A percentile compares a stretch with the other conserved stretches of the same genome.
These are phyloP conservation scores for Balaenoptera acutorostrata DNA, from an alignment of 2,113 vertebrate genomes.

Conservation along the genomic window DNA sequence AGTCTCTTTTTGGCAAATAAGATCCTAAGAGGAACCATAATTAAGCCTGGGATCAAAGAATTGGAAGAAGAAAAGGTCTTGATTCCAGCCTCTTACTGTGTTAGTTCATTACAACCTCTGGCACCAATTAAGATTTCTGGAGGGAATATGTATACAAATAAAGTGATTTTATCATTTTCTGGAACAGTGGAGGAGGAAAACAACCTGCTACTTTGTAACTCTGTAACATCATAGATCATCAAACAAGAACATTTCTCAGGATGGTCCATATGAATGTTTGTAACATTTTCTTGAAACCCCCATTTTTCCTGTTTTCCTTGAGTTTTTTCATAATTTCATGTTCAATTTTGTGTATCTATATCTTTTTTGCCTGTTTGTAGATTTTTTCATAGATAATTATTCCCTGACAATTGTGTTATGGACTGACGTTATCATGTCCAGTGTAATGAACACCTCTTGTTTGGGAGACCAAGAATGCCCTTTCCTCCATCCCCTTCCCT, in stretches of 20 bases:
- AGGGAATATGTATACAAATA: not conserved
- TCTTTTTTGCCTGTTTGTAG: not conserved
- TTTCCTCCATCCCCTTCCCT: not conserved
- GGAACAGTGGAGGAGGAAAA: not conserved
- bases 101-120: not conserved
- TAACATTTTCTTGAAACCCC: not conserved
- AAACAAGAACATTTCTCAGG: not conserved
- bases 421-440: not conserved
- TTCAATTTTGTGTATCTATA: not conserved
- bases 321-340: not conserved
- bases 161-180: not conserved
- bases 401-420: not conserved
- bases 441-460: not conserved
- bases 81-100: not conserved
- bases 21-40: not conserved
- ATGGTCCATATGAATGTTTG: not conserved
- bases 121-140: not conserved
- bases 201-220: not conserved
- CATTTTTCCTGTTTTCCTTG: not conserved
- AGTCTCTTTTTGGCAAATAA: not conserved
- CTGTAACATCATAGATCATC: not conserved
- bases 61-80: not conserved
- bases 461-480: not conserved
- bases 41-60: not conserved
- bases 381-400: not conserved